Evolutionary conservation across 2,113 vertebrate species (phyloP).

Genomic region (Balaenoptera acutorostrata): DNA sequence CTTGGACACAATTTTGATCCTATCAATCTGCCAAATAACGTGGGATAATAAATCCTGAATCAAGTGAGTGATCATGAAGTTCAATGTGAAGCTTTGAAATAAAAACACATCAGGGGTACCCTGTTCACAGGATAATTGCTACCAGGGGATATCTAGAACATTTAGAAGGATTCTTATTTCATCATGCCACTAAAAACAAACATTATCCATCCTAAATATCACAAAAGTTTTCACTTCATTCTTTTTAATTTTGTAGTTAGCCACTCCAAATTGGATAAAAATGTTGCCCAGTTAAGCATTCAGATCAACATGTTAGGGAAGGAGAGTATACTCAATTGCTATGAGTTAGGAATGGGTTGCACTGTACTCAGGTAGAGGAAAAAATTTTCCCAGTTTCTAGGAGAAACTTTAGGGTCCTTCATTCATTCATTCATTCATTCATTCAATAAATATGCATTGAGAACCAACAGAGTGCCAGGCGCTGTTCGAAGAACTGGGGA

Average conservation of each 20-base stretch:
- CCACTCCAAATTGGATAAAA: neutral
- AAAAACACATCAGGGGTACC: neutral
- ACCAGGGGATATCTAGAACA: neutral
- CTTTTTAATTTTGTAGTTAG: neutral
- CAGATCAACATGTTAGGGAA: neutral
- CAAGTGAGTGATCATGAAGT: neutral
- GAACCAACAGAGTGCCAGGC: neutral
- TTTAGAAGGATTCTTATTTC: neutral
- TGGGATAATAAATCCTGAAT: neutral
- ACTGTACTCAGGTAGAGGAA: neutral
- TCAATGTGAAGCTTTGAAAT: neutral
- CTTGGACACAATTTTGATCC: neutral
- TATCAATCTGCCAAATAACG: neutral
- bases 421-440: neutral
- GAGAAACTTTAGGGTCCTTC: neutral
- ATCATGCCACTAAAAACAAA: slow-evolving; percentile 17
- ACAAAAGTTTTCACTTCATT: neutral
- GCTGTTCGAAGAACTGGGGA: neutral
- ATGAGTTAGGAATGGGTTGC: neutral
- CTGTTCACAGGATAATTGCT: neutral
- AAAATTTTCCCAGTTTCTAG: neutral
- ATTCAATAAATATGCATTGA: neutral
- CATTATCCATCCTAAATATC: neutral
- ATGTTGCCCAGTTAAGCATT: neutral
- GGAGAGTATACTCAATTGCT: neutral